Base-by-base conservation (phyloP, 2,113 vertebrate species). In the Bolborhynchus lineola region DNA sequence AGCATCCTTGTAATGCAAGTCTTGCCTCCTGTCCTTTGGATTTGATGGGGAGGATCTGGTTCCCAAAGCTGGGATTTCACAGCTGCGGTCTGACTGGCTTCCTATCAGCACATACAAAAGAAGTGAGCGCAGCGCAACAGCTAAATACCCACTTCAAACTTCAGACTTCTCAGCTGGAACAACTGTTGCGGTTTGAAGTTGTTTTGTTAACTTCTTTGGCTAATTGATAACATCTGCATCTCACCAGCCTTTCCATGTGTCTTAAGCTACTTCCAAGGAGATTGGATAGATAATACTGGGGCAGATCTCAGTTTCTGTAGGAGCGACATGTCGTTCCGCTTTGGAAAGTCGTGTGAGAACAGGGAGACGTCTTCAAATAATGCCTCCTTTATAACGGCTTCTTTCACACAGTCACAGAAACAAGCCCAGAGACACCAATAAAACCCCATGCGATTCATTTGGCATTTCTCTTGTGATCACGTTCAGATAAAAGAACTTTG, bases 221-320 rank as follows among this genome's bases (percentile, higher is more conserved):
- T 96, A 96, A 95, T 96, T 96, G 88, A 92, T 59, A 94, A 92
- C 95, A 95, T 89, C 95, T 97, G 96, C 88, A 92, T 46, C 88
- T 82, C 83, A 4, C 72, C 86, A 69, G 37, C 74, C 80, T 86
- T 86, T 79, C 90, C 60, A 44, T 11, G 49, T 2, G 1, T 89
- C 95, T 93, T 82, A 25, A 47, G 64, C 95, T 72, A 28, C 80
- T 92, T 63, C 85, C 69, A 42, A 7, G 37, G 26, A 55, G 77
- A 92, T 94, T 6, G 6, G 68, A n/a, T 42, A 88, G 95, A 93
- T 64, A 86, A 92, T 46, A 4, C 76, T 5, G 28, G 1, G 72
- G 88, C 86, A 78, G 79, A 71, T 69, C 76, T 67, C n/a, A 4
- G 55, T 39, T 88, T 83, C 86, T 76, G 29, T 50, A 11, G n/a